These are phyloP conservation scores for Crotalus horridus DNA, from an alignment of 2,113 vertebrate genomes.

Conservation along the genomic window DNA sequence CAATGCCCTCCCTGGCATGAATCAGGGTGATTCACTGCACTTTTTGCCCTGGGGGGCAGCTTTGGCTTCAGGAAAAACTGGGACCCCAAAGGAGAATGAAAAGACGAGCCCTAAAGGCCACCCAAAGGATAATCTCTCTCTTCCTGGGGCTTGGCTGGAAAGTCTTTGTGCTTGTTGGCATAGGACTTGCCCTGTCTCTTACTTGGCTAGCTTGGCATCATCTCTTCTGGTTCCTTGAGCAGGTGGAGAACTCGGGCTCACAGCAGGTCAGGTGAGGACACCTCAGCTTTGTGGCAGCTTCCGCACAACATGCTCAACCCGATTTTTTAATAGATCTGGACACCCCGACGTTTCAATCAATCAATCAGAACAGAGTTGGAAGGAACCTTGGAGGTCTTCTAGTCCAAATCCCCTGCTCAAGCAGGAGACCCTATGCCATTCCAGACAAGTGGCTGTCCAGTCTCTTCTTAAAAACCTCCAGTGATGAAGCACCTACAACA, in stretches of 20 bases:
- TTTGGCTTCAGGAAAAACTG: background rate
- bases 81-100: background rate
- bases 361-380: background rate
- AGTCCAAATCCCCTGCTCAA: background rate
- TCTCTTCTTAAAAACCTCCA: background rate
- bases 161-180: background rate
- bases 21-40: background rate
- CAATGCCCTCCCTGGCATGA: background rate
- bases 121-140: background rate
- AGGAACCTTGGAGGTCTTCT: background rate
- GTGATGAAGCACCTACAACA: background rate
- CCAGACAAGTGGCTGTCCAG: background rate
- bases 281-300: background rate
- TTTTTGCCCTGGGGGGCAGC: background rate
- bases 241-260: background rate
- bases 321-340: background rate
- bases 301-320: background rate
- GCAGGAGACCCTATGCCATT: no score
- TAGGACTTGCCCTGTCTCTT: background rate
- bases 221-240: background rate
- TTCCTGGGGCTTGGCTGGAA: background rate
- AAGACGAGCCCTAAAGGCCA: background rate
- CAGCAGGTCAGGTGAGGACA: background rate
- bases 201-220: background rate
- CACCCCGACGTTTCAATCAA: no score